Evolutionary conservation across 2,113 vertebrate species (phyloP).

Genomic region (Myxocyprinus asiaticus): DNA sequence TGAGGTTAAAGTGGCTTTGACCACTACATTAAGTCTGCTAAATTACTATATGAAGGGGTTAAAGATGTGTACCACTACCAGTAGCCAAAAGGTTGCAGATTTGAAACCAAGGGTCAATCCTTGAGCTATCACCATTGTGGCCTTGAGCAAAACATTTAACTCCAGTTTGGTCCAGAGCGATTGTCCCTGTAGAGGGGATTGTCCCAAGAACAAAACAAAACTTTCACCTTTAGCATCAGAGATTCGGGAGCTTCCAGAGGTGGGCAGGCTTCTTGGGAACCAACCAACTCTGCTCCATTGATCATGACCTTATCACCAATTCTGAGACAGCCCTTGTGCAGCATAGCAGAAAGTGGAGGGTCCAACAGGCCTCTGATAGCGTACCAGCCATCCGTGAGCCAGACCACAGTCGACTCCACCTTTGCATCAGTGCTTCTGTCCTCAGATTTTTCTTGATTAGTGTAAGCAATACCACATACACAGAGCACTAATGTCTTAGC

Average conservation of each 20-base stretch:
- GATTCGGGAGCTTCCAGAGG: slow-evolving; percentile 91
- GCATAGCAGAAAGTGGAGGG: slow-evolving; percentile 79
- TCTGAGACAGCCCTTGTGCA: slow-evolving; percentile 74
- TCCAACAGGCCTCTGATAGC: slow-evolving; percentile 86
- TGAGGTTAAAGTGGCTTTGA: too few species aligned
- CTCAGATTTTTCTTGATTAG: slow-evolving; percentile 9
- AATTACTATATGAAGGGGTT: too few species aligned
- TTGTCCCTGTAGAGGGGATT: too few species aligned
- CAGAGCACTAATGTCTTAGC: slow-evolving; percentile 91
- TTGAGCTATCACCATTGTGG: too few species aligned
- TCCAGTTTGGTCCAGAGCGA: too few species aligned
- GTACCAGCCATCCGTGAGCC: slow-evolving; percentile 97
- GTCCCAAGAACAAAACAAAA: background rate
- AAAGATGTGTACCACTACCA: too few species aligned
- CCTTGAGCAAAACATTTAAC: too few species aligned
- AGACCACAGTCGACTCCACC: slow-evolving; percentile 66
- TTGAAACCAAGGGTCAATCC: too few species aligned
- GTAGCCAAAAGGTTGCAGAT: too few species aligned
- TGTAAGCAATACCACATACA: slow-evolving; percentile 76
- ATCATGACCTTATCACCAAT: slow-evolving; percentile 87
- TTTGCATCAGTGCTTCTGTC: slow-evolving; percentile 53
- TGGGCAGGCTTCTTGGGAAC: slow-evolving; percentile 83
- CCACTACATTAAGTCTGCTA: too few species aligned
- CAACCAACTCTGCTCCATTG: slow-evolving; percentile 88
- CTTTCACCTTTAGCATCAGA: slow-evolving; percentile 90